Base-by-base conservation (phyloP, 2,888 invertebrate genomes). In the Pachymerium ferrugineum region DNA sequence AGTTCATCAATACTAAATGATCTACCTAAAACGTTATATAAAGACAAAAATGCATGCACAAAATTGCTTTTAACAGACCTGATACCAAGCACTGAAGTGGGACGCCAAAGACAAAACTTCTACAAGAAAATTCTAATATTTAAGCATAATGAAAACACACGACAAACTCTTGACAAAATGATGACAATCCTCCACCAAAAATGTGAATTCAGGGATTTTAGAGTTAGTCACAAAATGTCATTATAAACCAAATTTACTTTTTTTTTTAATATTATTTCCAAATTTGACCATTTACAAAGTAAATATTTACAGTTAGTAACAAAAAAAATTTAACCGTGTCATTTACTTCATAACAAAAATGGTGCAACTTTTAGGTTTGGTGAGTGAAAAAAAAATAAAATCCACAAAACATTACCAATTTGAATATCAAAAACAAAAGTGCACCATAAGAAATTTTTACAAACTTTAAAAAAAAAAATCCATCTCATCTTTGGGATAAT, bases 261-360 rank as follows among this genome's bases (percentile, higher is more conserved):
- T 47, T 22, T 47, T 10, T 47, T 47, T 47, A 47, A 47, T 47
- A 22, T 47, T 47, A 47, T 47, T 47, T 47, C 22, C 47, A 47
- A 47, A 47, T 47, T 22, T 47, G 47, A 47, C 47, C 47, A 47
- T 47, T 47, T 47, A 47, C 47, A 47, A 47, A 22, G 47, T 19
- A 47, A 22, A 47, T 47, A 47, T 47, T 47, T 47, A 47, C 47
- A 47, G 22, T 14, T 47, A 47, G 22, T 47, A 47, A 19, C 22
- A 47, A 42, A 42, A 47, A 47, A 47, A 47, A 47, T 14, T 16
- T 47, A 47, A 47, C 47, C 47, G 47, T 47, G 47, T 47, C 47
- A 47, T 47, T 47, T 16, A 22, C 16, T 47, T 22, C 16, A 47
- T n/a, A 16, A 47, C 16, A 47, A 16, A 16, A 47, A 47, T 6